These are phyloP conservation scores for Acestrorhynchus altus DNA, from an alignment of 2,797 vertebrate genomes.

Conservation along the genomic window DNA sequence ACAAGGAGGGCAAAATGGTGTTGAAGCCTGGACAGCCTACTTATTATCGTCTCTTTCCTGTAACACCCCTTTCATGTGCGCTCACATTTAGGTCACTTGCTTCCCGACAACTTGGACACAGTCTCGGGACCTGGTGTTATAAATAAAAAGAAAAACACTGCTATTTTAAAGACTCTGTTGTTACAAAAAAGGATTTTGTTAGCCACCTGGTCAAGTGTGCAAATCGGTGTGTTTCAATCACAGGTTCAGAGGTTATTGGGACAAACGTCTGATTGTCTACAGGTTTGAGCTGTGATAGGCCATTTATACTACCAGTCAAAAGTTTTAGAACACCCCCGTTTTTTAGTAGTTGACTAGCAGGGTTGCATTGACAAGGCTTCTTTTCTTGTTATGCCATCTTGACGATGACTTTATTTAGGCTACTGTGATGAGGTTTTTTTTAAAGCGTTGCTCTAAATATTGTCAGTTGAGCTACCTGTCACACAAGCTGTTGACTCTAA, in stretches of 20 bases:
- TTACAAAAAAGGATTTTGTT: constrained; percentile 41
- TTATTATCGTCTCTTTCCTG: constrained; percentile 53
- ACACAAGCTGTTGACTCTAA: no score
- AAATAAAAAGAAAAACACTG: constrained; percentile 49
- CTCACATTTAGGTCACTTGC: constrained; percentile 53
- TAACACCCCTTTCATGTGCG: constrained; percentile 42
- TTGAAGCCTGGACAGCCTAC: constrained; percentile 43
- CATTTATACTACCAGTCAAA: no score
- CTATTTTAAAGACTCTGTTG: constrained; percentile 56
- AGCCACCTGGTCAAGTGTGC: constrained; percentile 3
- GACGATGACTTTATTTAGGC: no score
- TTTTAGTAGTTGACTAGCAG: no score
- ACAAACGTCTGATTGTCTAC: background rate
- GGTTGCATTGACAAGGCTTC: no score
- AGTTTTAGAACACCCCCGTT: no score
- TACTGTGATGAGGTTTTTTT: no score
- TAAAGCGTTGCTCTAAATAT: no score
- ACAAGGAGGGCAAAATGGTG: constrained; percentile 49
- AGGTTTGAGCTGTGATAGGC: no score
- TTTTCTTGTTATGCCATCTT: no score
- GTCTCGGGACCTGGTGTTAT: constrained; percentile 52
- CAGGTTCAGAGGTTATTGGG: background rate
- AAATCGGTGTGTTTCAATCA: background rate
- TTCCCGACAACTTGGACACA: constrained; percentile 53
- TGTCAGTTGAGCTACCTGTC: no score